Evolutionary conservation across 1,140 invertebrate genomes (phyloP).

Genomic region (Pectinophora gossypiella): DNA sequence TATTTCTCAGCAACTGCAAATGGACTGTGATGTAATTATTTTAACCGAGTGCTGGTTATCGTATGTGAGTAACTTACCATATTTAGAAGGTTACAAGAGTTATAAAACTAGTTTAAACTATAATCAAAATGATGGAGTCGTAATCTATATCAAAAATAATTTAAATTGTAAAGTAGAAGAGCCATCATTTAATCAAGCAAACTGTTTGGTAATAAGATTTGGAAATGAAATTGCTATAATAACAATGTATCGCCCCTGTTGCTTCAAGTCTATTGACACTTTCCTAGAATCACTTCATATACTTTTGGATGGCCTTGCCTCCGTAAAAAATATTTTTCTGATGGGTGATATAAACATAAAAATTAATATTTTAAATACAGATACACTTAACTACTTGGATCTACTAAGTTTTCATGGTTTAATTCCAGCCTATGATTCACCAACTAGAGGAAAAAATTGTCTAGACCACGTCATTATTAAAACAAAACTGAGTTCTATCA

Average conservation of each 20-base stretch:
- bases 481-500: not conserved
- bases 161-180: constrained; percentile 16
- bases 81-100: constrained; percentile 6
- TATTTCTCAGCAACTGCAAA: too few relatives aligned
- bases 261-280: constrained; percentile 5
- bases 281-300: constrained; percentile 21
- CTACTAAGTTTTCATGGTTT: not conserved
- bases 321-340: constrained; percentile 18
- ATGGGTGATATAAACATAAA: constrained; percentile 21
- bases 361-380: not conserved
- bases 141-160: constrained; percentile 14
- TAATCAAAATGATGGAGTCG: constrained; percentile 24
- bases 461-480: constrained; percentile 6
- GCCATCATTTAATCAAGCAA: constrained; percentile 13
- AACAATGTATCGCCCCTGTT: constrained; percentile 19
- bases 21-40: constrained; percentile 9
- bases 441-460: not conserved
- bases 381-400: not conserved
- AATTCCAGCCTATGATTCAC: not conserved
- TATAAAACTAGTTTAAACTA: constrained; percentile 7
- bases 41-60: constrained; percentile 16
- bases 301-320: constrained; percentile 5
- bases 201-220: constrained; percentile 17
- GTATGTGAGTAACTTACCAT: constrained; percentile 1
- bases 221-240: constrained; percentile 12